Evolutionary conservation across 2,113 vertebrate species (phyloP).

Genomic region (Nannobrachium achirus): DNA sequence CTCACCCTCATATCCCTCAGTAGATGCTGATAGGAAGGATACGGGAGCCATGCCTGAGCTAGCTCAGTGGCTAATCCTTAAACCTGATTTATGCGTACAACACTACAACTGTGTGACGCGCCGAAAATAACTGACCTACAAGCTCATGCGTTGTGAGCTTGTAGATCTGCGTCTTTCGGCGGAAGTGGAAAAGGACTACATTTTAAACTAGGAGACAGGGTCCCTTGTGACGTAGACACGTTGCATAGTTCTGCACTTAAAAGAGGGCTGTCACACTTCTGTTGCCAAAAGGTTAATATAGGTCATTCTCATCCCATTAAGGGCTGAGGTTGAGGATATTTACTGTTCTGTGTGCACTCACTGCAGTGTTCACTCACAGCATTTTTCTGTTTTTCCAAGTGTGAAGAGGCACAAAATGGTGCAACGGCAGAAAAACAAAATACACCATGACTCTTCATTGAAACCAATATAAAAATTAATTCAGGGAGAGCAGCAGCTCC

Average conservation of each 20-base stretch:
- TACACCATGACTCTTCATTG: constrained; percentile 5
- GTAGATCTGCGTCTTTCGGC: no score
- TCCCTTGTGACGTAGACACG: constrained; percentile 9
- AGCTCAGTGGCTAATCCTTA: constrained; percentile 22
- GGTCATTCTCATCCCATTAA: constrained; percentile 14
- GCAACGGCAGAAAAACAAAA: neutral
- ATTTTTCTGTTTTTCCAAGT: neutral
- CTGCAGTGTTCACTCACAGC: constrained; percentile 2
- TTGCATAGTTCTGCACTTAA: neutral
- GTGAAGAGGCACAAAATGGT: neutral
- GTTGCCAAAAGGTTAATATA: constrained; percentile 2
- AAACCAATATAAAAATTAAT: constrained; percentile 36
- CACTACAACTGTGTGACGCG: no score
- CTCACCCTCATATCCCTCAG: no score
- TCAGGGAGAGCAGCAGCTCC: constrained; percentile 22
- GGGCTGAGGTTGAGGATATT: neutral
- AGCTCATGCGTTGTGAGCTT: no score
- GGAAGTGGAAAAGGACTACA: neutral
- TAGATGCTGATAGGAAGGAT: no score
- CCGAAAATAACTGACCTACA: no score
- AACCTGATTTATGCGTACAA: no score
- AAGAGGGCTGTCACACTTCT: neutral
- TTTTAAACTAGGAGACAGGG: constrained; percentile 32
- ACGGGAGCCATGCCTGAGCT: constrained; percentile 13
- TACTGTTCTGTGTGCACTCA: neutral